These are phyloP conservation scores for Caretta caretta DNA, from an alignment of 2,113 vertebrate genomes.

Conservation along the genomic window DNA sequence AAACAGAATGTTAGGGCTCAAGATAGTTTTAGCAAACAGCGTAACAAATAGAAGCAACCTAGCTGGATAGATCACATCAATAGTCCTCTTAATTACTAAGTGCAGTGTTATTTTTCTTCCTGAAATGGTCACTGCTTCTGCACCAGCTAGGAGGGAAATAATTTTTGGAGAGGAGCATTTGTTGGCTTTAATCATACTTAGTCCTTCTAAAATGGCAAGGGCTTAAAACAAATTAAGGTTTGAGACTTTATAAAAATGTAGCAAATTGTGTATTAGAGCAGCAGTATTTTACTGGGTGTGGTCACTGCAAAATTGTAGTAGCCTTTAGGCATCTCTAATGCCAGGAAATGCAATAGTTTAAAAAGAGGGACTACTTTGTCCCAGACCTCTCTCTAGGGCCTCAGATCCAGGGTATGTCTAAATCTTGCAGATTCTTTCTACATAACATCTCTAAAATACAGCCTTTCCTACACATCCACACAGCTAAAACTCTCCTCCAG, in stretches of 20 bases:
- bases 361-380: neutral
- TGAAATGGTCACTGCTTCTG: neutral
- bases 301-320: neutral
- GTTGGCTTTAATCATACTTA: neutral
- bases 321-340: neutral
- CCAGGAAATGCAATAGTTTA: neutral
- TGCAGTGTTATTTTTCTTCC: neutral
- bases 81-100: neutral
- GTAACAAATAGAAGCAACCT: neutral
- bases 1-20: neutral
- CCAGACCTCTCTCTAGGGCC: no score
- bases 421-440: neutral
- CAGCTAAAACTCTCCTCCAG: neutral
- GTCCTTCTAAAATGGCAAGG: neutral
- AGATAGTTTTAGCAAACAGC: slow-evolving; percentile 16
- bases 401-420: neutral
- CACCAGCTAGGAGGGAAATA: neutral
- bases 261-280: neutral
- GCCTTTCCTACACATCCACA: neutral
- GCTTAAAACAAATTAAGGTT: neutral
- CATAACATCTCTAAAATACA: neutral
- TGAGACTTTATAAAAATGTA: neutral
- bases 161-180: neutral
- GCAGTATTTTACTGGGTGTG: neutral
- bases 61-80: neutral